Evolutionary conservation across 37 sponge, comb jelly and placozoan genomes (phyloP), one percentile per base, ranked within the genome.

Genomic region (Eunapius fragilis): DNA sequence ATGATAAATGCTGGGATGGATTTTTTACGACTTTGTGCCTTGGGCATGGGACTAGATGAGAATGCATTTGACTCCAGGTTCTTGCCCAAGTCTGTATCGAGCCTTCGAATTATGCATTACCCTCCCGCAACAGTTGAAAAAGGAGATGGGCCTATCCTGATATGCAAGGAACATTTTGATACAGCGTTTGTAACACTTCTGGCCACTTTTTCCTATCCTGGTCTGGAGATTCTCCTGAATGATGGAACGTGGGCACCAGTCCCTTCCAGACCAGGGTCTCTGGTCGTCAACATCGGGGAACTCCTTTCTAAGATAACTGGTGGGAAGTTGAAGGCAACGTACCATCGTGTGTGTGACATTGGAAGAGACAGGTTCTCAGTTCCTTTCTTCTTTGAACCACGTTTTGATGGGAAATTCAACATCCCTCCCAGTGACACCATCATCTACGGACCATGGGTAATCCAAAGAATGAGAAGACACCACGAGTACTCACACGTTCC

Each of bases 351-450:
- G 12, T 34, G 41, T 23, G 91, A 91, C 41, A 69, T 47, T 32
- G 82, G 85, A n/a, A 75, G 30, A 23, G 87, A 86, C 24, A 80
- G 91, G 0, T 91, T 50, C 47, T 86, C 87, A n/a, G 50, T 82
- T 12, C 91, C 91, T 49, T 91, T 91, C 83, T 91, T 91, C 38
- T 72, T 86, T 69, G 86, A 86, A 49, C 83, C 91, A 14, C 47
- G 90, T 6, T 85, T 37, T 32, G 78, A 89, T 83, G 84, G 79
- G 23, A 69, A 58, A 31, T 87, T 87, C 75, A 82, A 87, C 35
- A 75, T 87, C 25, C 82, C 88, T 7, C 77, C 81, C 41, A 28
- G 37, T 67, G 70, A 50, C 7, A 5, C 28, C 26, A 81, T 87
- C 0, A 81, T 75, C 22, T 87, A 81, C 81, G 88, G 88, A 67